Percentiles rank a stretch among this genome's conserved stretches.
Conservation (phyloP, 2,888 invertebrate species). For the Malacosoma neustria region DNA sequence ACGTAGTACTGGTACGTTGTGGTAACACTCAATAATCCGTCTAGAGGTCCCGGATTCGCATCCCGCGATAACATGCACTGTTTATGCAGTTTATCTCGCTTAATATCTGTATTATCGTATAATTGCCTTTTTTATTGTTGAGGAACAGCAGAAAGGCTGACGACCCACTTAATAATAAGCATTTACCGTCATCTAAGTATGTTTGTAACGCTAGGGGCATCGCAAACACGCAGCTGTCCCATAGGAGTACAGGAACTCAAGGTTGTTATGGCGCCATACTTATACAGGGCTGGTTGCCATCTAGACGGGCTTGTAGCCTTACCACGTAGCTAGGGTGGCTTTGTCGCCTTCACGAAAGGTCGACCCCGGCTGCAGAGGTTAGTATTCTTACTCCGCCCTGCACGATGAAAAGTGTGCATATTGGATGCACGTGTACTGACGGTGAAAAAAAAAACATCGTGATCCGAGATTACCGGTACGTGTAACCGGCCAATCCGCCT, state of each 20-base stretch:
- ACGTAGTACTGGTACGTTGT: too few relatives aligned
- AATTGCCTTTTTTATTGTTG: neutral
- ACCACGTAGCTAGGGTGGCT: neutral
- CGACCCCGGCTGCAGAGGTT: neutral
- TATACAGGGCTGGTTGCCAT: neutral
- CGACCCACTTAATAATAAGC: neutral
- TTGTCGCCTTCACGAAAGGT: neutral
- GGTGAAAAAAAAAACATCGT: too few relatives aligned
- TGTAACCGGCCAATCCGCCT: too few relatives aligned
- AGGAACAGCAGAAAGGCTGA: neutral
- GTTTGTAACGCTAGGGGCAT: neutral
- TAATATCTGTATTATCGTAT: too few relatives aligned
- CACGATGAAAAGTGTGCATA: too few relatives aligned
- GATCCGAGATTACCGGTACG: too few relatives aligned
- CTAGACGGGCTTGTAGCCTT: neutral
- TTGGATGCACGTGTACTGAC: too few relatives aligned
- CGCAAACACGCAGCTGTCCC: neutral
- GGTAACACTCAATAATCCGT: too few relatives aligned
- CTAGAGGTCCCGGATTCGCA: too few relatives aligned
- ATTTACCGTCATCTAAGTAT: neutral
- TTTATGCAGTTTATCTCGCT: too few relatives aligned
- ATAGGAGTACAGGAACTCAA: neutral
- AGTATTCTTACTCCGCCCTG: neutral
- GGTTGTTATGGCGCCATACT: neutral
- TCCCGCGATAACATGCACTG: too few relatives aligned